phyloP scores from a whole-genome alignment of 2,888 invertebrate species.

The Brachypalpus laphriformis region DNA sequence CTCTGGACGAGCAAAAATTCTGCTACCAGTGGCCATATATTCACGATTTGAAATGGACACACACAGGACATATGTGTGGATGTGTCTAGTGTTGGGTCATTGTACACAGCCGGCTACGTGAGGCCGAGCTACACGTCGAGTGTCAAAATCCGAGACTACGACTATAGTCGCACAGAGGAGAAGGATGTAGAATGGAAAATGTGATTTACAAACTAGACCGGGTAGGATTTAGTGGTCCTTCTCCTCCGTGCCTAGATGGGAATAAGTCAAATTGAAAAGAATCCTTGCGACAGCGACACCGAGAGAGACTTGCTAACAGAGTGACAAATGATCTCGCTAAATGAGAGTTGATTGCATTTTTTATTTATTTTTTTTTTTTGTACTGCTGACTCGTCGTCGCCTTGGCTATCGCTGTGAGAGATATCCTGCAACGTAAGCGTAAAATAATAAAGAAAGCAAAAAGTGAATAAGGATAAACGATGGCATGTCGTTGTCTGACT shows the following conservation, averaged over 20 bases:
- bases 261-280: slow-evolving; percentile 74
- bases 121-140: slow-evolving; percentile 28
- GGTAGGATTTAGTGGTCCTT: slow-evolving; percentile 47
- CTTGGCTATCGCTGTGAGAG: slow-evolving; percentile 9
- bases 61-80: neutral
- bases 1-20: slow-evolving; percentile 68
- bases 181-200: slow-evolving; percentile 58
- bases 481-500: slow-evolving; percentile 66
- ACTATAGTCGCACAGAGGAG: slow-evolving; percentile 18
- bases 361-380: slow-evolving; percentile 16
- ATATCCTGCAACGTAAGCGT: slow-evolving; percentile 66
- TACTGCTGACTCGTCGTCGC: neutral
- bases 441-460: slow-evolving; percentile 70
- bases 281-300: slow-evolving; percentile 67
- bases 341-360: slow-evolving; percentile 82
- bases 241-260: neutral
- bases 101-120: slow-evolving; percentile 27
- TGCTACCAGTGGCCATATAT: slow-evolving; percentile 46
- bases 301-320: slow-evolving; percentile 73
- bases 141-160: slow-evolving; percentile 71
- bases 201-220: slow-evolving; percentile 69
- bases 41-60: slow-evolving; percentile 62
- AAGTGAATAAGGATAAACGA: slow-evolving; percentile 73
- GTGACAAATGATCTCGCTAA: slow-evolving; percentile 83
- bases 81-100: slow-evolving; percentile 46